Evolutionary conservation across 2,113 vertebrate genomes (phyloP).

Genomic region (Austrofundulus limnaeus): DNA sequence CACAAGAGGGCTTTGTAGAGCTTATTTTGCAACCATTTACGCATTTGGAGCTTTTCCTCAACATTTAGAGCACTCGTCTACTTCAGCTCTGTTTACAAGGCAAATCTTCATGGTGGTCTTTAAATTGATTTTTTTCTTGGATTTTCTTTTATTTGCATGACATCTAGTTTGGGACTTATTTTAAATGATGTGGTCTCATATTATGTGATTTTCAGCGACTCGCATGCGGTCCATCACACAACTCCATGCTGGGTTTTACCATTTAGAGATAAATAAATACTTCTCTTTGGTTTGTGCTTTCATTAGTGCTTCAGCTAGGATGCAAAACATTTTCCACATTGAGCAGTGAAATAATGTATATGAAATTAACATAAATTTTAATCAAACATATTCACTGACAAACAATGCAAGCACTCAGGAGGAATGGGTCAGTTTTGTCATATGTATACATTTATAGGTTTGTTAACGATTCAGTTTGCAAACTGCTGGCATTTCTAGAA

Average conservation of each 20-base stretch:
- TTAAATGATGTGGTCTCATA: not conserved
- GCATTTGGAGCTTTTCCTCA: constrained; percentile 18
- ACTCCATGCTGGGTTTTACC: not conserved
- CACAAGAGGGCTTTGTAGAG: not conserved
- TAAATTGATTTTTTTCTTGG: constrained; percentile 2
- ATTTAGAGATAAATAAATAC: constrained; percentile 6
- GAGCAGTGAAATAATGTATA: not conserved
- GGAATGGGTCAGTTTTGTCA: too few species aligned
- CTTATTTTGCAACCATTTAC: not conserved
- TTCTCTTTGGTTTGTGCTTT: not conserved
- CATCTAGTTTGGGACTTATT: constrained; percentile 10
- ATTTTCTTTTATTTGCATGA: not conserved
- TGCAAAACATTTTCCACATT: not conserved
- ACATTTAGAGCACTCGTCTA: constrained; percentile 11
- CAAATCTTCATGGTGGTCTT: not conserved
- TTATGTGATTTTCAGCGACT: not conserved
- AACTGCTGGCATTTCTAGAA: too few species aligned
- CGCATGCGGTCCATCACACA: not conserved
- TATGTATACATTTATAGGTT: too few species aligned
- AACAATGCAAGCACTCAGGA: too few species aligned
- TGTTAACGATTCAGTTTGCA: too few species aligned
- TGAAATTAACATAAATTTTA: not conserved
- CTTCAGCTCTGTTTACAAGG: not conserved
- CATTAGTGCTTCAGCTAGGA: not conserved
- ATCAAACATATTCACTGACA: not conserved